A percentile compares a stretch with the other conserved stretches of the same genome.
phyloP scores from a whole-genome alignment of 2,888 invertebrate species.

The Phlogophora meticulosa region DNA sequence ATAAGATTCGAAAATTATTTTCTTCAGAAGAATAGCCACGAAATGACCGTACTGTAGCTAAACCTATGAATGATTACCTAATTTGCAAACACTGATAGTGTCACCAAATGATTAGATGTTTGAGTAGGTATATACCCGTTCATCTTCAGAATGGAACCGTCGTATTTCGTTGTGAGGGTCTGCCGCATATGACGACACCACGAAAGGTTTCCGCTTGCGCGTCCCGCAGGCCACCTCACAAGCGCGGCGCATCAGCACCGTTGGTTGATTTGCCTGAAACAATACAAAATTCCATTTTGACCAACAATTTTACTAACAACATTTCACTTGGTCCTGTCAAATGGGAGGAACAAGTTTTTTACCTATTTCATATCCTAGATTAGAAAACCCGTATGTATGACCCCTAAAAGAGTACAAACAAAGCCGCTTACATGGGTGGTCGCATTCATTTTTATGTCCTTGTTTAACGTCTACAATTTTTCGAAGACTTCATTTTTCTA shows the following conservation, averaged over 20 bases:
- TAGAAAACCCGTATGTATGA: conserved; percentile 51
- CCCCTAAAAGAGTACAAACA: conserved; percentile 61
- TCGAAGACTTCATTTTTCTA: conserved; percentile 45
- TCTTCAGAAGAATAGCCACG: conserved; percentile 2
- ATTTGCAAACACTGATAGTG: conserved; percentile 20
- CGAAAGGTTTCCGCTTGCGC: conserved; percentile 79
- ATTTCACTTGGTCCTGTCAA: neutral
- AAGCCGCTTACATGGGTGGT: conserved; percentile 71
- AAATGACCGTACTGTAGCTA: neutral
- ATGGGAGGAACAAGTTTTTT: neutral
- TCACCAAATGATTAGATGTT: conserved; percentile 18
- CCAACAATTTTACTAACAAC: neutral
- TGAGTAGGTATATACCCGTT: conserved; percentile 75
- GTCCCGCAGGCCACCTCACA: conserved; percentile 83
- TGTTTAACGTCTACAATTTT: conserved; percentile 60
- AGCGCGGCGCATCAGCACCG: conserved; percentile 82
- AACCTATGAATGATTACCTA: conserved; percentile 2
- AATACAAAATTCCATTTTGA: conserved; percentile 63
- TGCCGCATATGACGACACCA: conserved; percentile 72
- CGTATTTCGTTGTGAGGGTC: conserved; percentile 74
- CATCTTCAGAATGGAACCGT: conserved; percentile 81
- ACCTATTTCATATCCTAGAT: conserved; percentile 32
- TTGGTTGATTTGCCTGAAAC: conserved; percentile 82
- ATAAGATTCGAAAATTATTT: conserved; percentile 20
- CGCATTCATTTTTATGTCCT: conserved; percentile 61